Conservation (phyloP, 2,113 vertebrate species). For the Platanista minor region DNA sequence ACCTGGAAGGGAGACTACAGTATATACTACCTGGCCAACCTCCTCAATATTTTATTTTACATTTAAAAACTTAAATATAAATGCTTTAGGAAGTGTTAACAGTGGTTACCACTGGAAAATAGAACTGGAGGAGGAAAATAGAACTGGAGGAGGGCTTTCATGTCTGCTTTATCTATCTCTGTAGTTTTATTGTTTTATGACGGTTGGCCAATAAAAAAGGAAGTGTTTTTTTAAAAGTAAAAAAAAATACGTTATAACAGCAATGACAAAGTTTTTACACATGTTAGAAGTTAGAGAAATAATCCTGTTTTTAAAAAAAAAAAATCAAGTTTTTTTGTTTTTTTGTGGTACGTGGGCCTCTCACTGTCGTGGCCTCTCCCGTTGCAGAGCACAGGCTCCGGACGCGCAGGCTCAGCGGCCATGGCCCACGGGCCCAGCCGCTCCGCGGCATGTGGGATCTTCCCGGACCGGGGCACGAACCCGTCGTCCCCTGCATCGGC, state of each 20-base stretch:
- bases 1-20: neutral
- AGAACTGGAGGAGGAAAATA: neutral
- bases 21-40: neutral
- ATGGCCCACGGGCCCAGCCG: no score
- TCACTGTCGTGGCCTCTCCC: no score
- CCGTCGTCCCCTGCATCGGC: no score
- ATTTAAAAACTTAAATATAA: slow-evolving; percentile 20
- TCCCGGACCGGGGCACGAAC: no score
- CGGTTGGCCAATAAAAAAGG: neutral
- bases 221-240: neutral
- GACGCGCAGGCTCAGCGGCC: no score
- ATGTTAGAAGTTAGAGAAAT: neutral
- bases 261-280: neutral
- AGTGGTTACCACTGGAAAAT: neutral
- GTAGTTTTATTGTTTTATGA: slow-evolving; percentile 12
- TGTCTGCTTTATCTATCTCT: neutral
- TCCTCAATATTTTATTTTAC: slow-evolving; percentile 16
- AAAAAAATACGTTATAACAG: neutral
- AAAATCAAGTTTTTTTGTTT: no score
- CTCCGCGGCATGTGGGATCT: no score
- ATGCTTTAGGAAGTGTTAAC: neutral
- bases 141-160: neutral
- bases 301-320: neutral
- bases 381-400: no score
- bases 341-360: no score